These are phyloP conservation scores for Nemurella pictetii DNA, from an alignment of 2,888 invertebrate genomes.

Conservation along the genomic window DNA sequence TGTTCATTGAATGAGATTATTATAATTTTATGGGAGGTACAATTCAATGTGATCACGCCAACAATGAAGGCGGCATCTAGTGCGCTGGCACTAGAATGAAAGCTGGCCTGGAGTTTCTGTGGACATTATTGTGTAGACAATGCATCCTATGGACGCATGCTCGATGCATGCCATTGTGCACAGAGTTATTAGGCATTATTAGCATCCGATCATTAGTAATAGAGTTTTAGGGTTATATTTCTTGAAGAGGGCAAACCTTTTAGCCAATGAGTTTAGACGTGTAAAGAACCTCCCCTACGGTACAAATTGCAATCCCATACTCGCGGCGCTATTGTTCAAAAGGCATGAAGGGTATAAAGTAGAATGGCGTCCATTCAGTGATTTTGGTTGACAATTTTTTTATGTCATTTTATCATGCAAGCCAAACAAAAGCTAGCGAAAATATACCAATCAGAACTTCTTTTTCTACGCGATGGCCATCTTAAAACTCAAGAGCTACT, in stretches of 20 bases:
- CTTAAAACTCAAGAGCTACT: neutral
- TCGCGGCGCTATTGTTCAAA: constrained; percentile 9
- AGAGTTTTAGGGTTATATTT: neutral
- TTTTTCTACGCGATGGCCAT: neutral
- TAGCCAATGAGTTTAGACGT: constrained; percentile 32
- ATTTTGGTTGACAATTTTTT: neutral
- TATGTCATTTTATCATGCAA: neutral
- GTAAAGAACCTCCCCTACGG: neutral
- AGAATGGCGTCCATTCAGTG: neutral
- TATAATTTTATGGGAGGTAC: constrained; percentile 1
- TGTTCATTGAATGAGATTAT: neutral
- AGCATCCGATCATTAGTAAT: constrained; percentile 14
- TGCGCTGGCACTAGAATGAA: neutral
- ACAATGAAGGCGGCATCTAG: neutral
- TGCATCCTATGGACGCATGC: neutral
- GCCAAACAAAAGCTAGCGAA: neutral
- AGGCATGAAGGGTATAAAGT: neutral
- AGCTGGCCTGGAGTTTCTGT: neutral
- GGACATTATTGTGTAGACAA: neutral
- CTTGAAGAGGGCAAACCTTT: constrained; percentile 31
- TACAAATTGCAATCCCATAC: neutral
- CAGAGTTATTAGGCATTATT: neutral
- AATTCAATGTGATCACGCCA: neutral
- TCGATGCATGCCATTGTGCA: neutral
- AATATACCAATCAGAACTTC: neutral